Base-by-base conservation (phyloP, 1,140 invertebrate genomes). In the Brachionus asplanchnoidis region DNA sequence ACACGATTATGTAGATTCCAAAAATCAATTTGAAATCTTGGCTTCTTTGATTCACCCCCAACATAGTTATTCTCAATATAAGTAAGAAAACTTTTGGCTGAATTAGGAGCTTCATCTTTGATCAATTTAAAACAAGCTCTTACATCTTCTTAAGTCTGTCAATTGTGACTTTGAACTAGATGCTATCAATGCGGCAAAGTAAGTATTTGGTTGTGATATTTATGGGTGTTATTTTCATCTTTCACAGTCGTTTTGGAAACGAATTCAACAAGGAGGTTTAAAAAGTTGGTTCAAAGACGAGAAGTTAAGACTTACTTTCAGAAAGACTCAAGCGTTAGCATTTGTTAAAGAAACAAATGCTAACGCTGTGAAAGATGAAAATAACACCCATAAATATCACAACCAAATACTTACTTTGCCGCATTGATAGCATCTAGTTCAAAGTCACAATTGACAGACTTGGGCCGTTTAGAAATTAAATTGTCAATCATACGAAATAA, bases 51-150 rank as follows among this genome's bases (percentile, higher is more conserved):
- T 12, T 68, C 26, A 66, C 65, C 23, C 2, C 65, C 65, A 8
- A 66, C 26, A 66, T 66, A 66, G 65, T 66, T 66, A 32, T 66
- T 66, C 28, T 66, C 65, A 66, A 66, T 66, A 66, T 66, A 66
- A 28, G 65, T 66, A 28, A 66, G 28, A 66, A 66, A 66, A 66
- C 65, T 66, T 66, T 26, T 66, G 23, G 65, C 65, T 66, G 65
- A 28, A 12, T 32, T 32, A 28, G 65, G 23, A 26, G 65, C 65
- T 28, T 66, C 65, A 66, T 66, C 65, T 66, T 66, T 66, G 65
- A 66, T 66, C 65, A 66, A 28, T 66, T 66, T 1, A 66, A 66
- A 66, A 32, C 65, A 66, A 26, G 23, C 65, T 66, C 28, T 66
- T 32, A 14, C 65, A 68, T 68, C 65, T 40, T 68, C 65, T n/a